Base-by-base conservation (phyloP, 1,140 invertebrate species). In the Anastrepha obliqua region DNA sequence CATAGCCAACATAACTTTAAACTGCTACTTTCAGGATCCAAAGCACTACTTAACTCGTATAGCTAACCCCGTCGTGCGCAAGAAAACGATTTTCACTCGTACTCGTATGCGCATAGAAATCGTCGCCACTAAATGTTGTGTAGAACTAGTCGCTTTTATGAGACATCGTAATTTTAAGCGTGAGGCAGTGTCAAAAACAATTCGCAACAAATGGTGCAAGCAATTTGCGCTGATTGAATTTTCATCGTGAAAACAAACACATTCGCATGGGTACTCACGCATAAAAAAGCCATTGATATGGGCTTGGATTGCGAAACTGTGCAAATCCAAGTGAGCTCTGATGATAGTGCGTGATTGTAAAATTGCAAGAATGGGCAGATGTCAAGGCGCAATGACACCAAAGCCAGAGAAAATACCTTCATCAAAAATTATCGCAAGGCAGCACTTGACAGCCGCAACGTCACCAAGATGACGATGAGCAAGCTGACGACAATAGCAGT, bases 371-470 rank as follows among this genome's bases (percentile, higher is more conserved):
- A 85, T 85, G 81, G 58, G 42, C n/a, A 59, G 20, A 59, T 58
- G 55, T 85, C 81, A 85, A 85, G n/a, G 42, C 81, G n/a, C n/a
- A n/a, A 85, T 15, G 58, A 3, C 51, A 58, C 51, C 51, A 85
- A 85, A 85, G 47, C 39, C 15, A 17, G 8, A 13, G 60, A 17
- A 86, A 67, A 86, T 86, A 60, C 86, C 60, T 62, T 55, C 86
- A 86, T 86, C 86, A 86, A 86, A 86, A 44, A 59, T 86, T 86
- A 86, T 86, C 86, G 62, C 59, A 64, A 62, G 29, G 44, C 64
- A 67, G 65, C 86, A 86, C 86, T 86, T 67, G 59, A 86, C 86
- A 67, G 86, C 86, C n/a, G 17, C 86, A 86, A 65, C 86, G 58
- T 42, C 64, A 39, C 17, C 60, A 8, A 65, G 51, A 65, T 39